These are phyloP conservation scores for Epinotia nisella DNA, from an alignment of 2,888 invertebrate species.

Conservation along the genomic window DNA sequence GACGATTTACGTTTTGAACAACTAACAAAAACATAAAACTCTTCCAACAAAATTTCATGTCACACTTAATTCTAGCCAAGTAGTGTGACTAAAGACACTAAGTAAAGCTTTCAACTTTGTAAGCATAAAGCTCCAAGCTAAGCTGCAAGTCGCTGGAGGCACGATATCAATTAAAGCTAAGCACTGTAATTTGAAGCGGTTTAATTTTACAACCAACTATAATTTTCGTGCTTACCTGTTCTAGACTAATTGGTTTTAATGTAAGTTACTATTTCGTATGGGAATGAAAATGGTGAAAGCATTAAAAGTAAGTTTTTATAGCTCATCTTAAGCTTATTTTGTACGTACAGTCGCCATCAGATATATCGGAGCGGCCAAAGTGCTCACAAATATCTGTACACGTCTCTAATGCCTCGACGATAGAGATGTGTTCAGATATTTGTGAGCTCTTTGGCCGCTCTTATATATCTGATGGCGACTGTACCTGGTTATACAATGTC, in stretches of 20 bases:
- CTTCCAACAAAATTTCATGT: not conserved
- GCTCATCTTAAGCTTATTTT: too few species aligned
- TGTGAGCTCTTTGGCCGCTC: too few species aligned
- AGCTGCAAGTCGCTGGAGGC: not conserved
- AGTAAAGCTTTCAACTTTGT: not conserved
- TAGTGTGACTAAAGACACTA: conserved; percentile 2
- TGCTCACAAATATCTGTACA: too few species aligned
- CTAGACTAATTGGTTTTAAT: not conserved
- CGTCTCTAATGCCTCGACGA: too few species aligned
- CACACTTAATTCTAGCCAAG: not conserved
- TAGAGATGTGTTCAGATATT: too few species aligned
- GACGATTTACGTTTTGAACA: not conserved
- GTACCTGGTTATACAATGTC: too few species aligned
- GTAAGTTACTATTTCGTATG: not conserved
- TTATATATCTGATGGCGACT: too few species aligned
- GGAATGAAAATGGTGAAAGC: not conserved
- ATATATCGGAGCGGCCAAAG: too few species aligned
- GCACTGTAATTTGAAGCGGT: conserved; percentile 5
- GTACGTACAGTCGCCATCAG: too few species aligned
- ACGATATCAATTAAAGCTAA: conserved; percentile 7
- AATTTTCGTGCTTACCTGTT: conserved; percentile 5
- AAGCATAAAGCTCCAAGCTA: conserved; percentile 7
- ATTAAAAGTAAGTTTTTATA: too few species aligned
- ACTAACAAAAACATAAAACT: not conserved
- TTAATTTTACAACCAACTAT: conserved; percentile 7